Conservation (phyloP, 2,797 vertebrate genomes). For the Fistularia commersonii region DNA sequence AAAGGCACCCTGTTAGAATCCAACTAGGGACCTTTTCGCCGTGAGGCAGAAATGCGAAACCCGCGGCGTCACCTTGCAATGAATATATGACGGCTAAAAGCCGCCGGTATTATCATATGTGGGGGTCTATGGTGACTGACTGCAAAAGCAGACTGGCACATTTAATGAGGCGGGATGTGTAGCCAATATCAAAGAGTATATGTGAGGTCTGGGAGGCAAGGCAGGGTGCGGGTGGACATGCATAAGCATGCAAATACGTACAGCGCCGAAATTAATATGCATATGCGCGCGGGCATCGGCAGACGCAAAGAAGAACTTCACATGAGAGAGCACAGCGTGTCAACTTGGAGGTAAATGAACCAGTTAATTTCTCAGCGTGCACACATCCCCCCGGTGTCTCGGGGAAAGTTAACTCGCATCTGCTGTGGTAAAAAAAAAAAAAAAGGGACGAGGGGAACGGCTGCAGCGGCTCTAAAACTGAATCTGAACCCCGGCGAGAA, state of each 20-base stretch:
- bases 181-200: constrained; percentile 9
- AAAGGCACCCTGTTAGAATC: too few species aligned
- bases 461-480: constrained; percentile 8
- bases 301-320: constrained; percentile 1
- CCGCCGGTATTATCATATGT: too few species aligned
- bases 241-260: constrained; percentile 3
- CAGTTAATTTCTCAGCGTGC: constrained; percentile 41
- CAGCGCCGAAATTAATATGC: constrained; percentile 21
- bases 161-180: constrained; percentile 47
- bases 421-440: too few species aligned
- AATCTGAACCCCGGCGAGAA: constrained; percentile 7
- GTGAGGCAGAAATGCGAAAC: too few species aligned
- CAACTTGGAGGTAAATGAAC: constrained; percentile 47
- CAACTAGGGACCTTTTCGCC: too few species aligned
- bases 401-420: constrained; percentile 7
- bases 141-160: constrained; percentile 1
- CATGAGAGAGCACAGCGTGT: constrained; percentile 31
- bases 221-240: not conserved
- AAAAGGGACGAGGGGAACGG: not conserved
- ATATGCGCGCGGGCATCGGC: constrained; percentile 1
- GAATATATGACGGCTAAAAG: too few species aligned
- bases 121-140: too few species aligned
- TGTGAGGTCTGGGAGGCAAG: not conserved
- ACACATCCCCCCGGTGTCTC: constrained; percentile 28
- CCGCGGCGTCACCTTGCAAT: too few species aligned